Percentiles rank a stretch among this genome's conserved stretches.
Evolutionary conservation across 1,140 invertebrate species (phyloP).

Genomic region (Zaprionus ghesquierei): DNA sequence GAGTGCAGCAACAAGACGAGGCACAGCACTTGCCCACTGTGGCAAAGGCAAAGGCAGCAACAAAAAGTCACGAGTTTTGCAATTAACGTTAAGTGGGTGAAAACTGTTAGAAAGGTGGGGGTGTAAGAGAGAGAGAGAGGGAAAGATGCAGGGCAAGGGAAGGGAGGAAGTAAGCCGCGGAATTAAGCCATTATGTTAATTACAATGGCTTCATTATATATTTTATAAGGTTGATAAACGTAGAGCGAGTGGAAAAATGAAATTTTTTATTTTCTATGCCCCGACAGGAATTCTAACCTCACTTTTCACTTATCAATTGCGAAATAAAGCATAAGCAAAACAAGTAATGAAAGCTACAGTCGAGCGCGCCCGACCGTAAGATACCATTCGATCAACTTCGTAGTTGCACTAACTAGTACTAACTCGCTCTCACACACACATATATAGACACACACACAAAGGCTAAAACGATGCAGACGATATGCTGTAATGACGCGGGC

Average conservation of each 20-base stretch:
- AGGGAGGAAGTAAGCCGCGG: not conserved
- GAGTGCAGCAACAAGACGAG: constrained; percentile 18
- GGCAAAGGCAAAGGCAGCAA: constrained; percentile 7
- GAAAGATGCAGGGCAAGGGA: not conserved
- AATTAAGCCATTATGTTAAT: not conserved
- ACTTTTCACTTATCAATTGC: too few species aligned
- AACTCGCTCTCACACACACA: too few species aligned
- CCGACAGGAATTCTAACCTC: not conserved
- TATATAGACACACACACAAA: too few species aligned
- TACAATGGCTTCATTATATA: not conserved
- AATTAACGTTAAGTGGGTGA: constrained; percentile 63
- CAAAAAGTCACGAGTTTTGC: constrained; percentile 51
- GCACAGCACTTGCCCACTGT: too few species aligned
- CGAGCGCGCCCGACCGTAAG: too few species aligned
- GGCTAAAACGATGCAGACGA: too few species aligned
- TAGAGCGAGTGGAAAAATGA: not conserved
- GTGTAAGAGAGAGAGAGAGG: not conserved
- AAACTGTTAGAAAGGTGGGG: not conserved
- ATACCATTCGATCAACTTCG: too few species aligned
- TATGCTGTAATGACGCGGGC: too few species aligned
- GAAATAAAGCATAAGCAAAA: too few species aligned
- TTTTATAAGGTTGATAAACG: not conserved
- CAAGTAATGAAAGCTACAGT: too few species aligned
- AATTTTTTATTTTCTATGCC: not conserved
- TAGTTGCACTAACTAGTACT: too few species aligned